Conservation (phyloP, 2,888 invertebrate species). For the Meliscaeva auricollis region DNA sequence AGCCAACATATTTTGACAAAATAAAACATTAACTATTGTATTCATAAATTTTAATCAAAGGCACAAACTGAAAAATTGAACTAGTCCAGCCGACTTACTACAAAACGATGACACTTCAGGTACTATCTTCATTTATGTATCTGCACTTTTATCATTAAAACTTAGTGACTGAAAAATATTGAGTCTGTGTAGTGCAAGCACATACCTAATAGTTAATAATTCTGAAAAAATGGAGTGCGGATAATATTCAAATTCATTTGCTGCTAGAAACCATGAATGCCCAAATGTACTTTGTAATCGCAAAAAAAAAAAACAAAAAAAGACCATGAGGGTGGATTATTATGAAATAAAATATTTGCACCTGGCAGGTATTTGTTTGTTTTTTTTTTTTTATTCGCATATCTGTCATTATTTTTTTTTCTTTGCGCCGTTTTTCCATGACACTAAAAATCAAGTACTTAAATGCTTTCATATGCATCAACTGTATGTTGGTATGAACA, state of each 20-base stretch:
- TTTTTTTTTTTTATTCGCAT: constrained; percentile 6
- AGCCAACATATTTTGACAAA: too few relatives aligned
- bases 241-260: not conserved
- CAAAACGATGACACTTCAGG: too few relatives aligned
- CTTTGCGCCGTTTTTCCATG: constrained; percentile 56
- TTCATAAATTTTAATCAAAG: too few relatives aligned
- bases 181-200: too few relatives aligned
- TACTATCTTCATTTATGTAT: too few relatives aligned
- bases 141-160: too few relatives aligned
- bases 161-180: not conserved
- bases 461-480: constrained; percentile 34
- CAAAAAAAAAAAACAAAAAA: not conserved
- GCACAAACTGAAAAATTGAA: too few relatives aligned
- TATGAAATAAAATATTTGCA: constrained; percentile 56
- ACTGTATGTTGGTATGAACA: not conserved
- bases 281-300: constrained; percentile 21
- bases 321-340: constrained; percentile 50
- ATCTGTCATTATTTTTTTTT: constrained; percentile 14
- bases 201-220: constrained; percentile 4
- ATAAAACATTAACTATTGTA: too few relatives aligned
- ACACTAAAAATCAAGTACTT: constrained; percentile 69
- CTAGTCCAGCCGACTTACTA: too few relatives aligned
- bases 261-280: constrained; percentile 5
- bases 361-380: constrained; percentile 55
- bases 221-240: too few relatives aligned